Evolutionary conservation across 2,797 vertebrate genomes (phyloP).

Genomic region (Scolopax rusticola): DNA sequence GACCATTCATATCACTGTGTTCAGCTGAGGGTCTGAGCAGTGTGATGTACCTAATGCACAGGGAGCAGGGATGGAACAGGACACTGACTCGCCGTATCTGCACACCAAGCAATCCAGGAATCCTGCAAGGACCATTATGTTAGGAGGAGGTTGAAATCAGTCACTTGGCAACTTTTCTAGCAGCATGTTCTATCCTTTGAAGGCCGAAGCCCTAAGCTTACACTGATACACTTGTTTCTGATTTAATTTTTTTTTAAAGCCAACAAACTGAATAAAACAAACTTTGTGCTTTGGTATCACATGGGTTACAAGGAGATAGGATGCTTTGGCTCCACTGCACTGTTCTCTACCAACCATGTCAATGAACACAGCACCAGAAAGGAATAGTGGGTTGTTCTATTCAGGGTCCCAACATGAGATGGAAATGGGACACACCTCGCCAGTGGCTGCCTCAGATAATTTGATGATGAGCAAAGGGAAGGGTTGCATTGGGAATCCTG

Average conservation of each 20-base stretch:
- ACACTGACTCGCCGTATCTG: background rate
- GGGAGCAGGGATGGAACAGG: background rate
- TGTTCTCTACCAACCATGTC: background rate
- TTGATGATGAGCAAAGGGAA: background rate
- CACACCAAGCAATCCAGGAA: background rate
- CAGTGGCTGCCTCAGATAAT: background rate
- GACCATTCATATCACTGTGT: fast-evolving
- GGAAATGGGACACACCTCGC: background rate
- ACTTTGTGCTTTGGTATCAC: background rate
- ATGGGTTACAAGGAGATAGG: background rate
- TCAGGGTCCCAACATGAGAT: background rate
- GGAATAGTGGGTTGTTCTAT: background rate
- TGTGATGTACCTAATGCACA: background rate
- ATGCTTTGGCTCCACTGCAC: background rate
- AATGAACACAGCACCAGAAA: fast-evolving
- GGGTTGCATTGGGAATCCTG: background rate
- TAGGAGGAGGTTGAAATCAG: background rate
- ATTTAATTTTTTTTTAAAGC: background rate
- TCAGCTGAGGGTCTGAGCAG: background rate
- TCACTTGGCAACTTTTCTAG: background rate
- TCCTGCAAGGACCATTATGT: background rate
- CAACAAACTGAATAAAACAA: background rate
- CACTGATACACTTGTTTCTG: background rate
- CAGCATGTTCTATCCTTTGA: background rate
- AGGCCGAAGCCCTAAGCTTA: background rate